Evolutionary conservation across 2,113 vertebrate species (phyloP).

Genomic region (Sylvilagus bachmani): DNA sequence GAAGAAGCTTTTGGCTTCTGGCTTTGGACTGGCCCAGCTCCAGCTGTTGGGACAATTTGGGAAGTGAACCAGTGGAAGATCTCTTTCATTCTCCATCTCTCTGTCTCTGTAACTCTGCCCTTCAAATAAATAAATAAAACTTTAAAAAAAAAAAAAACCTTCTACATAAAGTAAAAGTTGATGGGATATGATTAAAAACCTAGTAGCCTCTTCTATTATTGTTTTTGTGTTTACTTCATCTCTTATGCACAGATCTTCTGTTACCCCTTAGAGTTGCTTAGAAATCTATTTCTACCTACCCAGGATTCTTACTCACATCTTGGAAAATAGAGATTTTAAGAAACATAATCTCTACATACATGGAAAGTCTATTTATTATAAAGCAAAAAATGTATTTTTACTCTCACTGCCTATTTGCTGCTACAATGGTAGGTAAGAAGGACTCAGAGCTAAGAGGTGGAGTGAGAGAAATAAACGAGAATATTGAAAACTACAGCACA

Average conservation of each 20-base stretch:
- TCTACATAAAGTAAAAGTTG: not conserved
- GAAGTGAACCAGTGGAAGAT: too few relatives aligned
- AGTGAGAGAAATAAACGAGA: not conserved
- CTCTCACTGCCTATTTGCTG: not conserved
- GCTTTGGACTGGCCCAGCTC: too few relatives aligned
- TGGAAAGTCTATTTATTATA: not conserved
- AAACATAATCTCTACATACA: constrained; percentile 3
- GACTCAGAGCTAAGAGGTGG: not conserved
- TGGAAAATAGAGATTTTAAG: not conserved
- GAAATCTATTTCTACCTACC: not conserved
- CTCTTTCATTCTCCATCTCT: too few relatives aligned
- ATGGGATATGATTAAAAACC: not conserved
- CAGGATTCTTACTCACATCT: not conserved
- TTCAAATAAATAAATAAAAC: too few relatives aligned
- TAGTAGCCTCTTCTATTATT: not conserved
- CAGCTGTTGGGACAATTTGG: too few relatives aligned
- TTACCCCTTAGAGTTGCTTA: not conserved
- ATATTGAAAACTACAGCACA: not conserved
- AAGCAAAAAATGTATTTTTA: not conserved
- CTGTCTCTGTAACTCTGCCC: too few relatives aligned
- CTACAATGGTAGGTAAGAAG: not conserved
- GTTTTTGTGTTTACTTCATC: not conserved
- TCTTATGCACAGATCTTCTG: not conserved
- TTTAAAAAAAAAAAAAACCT: too few relatives aligned
- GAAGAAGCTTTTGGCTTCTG: too few relatives aligned